Evolutionary conservation across 2,113 vertebrate species (phyloP).

Genomic region (Sinocyclocheilus maitianheensis): DNA sequence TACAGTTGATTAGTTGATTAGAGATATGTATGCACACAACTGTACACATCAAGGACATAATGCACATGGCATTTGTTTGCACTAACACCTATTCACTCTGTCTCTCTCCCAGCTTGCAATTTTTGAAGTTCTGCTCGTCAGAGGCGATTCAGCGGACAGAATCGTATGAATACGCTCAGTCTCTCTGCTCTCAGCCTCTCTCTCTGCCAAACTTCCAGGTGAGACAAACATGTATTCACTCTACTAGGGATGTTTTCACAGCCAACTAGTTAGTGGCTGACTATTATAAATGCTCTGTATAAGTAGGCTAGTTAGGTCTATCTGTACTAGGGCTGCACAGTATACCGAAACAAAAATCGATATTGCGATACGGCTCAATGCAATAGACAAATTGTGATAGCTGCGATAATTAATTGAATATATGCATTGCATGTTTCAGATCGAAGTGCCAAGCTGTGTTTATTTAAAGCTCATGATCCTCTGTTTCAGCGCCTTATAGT

Average conservation of each 20-base stretch:
- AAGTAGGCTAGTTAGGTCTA: no score
- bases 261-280: not conserved
- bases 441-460: no score
- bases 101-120: slow-evolving; percentile 77
- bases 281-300: not conserved
- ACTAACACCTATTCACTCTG: slow-evolving; percentile 16
- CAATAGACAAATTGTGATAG: no score
- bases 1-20: not conserved
- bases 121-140: slow-evolving; percentile 87
- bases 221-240: not conserved
- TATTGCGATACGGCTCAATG: no score
- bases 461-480: no score
- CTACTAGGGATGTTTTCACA: not conserved
- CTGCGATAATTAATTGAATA: no score
- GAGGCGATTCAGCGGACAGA: slow-evolving; percentile 97
- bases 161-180: slow-evolving; percentile 93
- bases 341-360: no score
- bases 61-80: not conserved
- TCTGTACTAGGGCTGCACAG: no score
- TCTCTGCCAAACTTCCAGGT: slow-evolving; percentile 92
- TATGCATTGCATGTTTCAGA: no score
- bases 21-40: not conserved
- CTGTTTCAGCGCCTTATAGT: no score
- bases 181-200: slow-evolving; percentile 84
- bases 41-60: not conserved